Base-by-base conservation (phyloP, 2,888 invertebrate species). In the Sphaeridia pumilis region DNA sequence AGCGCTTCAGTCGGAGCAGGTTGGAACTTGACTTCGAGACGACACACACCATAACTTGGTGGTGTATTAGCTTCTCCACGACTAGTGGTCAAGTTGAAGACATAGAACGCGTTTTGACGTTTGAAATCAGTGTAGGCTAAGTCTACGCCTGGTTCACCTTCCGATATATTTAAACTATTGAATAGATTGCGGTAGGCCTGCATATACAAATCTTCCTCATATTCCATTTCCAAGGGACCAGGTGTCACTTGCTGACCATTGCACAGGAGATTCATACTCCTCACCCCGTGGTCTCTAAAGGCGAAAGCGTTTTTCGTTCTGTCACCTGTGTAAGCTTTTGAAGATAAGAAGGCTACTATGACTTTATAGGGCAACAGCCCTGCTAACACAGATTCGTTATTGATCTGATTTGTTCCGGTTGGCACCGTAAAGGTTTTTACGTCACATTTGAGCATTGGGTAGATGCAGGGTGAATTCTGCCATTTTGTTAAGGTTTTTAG, bases 291-390 rank as follows among this genome's bases (percentile, higher is more conserved):
- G 22, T 52, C 22, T n/a, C 31, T 22, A 31, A 45, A 51, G 2
- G 28, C 21, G 26, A 46, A 45, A 4, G 51, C 45, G 4, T 45
- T 35, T 2, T 7, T 51, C 1, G 51, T 35, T 17, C 28, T 36
- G 21, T 20, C 14, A 14, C 51, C 45, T n/a, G 36, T 35, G 20
- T 36, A 17, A 31, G 48, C 49, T 22, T 22, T 28, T 14, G 48
- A 46, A 10, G 43, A 26, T 1, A 54, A 49, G 1, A 60, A 7
- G 2, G 38, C 55, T n/a, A 58, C 26, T 7, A 55, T 10, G 17
- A 60, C 2, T 12, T 58, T 46, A 34, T 54, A 26, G 12, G 60
- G 57, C 2, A 57, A n/a, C 2, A 55, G n/a, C 20, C 60, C 57
- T 1, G 21, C 27, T n/a, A 60, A 1, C 4, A 58, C 10, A 25